Evolutionary conservation across 92 coral and sea anemone species (phyloP), one percentile per base, ranked within the genome.

Genomic region (Parazoanthus atlanticus): DNA sequence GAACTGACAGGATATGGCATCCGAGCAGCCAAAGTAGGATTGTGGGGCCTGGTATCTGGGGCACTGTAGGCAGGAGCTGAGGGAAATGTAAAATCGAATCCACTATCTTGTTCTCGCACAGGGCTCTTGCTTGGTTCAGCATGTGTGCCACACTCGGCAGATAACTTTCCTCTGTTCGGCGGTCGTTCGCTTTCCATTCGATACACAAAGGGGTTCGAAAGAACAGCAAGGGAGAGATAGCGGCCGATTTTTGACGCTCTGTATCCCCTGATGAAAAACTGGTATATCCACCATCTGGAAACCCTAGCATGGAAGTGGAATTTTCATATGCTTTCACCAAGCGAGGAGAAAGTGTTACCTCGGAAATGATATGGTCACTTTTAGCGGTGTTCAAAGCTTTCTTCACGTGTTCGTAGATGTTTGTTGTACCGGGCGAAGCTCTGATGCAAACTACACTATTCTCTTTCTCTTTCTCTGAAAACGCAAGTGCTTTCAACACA

Each of bases 21-120:
- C 78, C 87, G 79, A 84, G 46, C 78, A 84, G 56, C 87, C 79
- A 84, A 52, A 84, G 15, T 78, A 84, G 67, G 38, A 71, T n/a
- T 43, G 87, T 43, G n/a, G 87, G 87, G 64, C 78, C 78, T 84
- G 87, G 78, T 69, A 84, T 9, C 17, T 46, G 43, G 15, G 36
- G n/a, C 28, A 84, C 25, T 11, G 16, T 67, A 1, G 87, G 65
- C 32, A 70, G 28, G 16, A 40, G 46, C 26, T 49, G 76, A 46
- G 79, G 41, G 25, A 84, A 58, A 23, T 32, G 25, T 30, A n/a
- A 26, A 28, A 43, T 3, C 26, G 78, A 26, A 2, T 61, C 13
- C 40, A 40, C n/a, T 29, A 70, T 19, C 78, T 41, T 43, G 9
- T 70, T n/a, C 64, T 84, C 65, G 7, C 40, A 69, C 41, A 71